Evolutionary conservation across 1,140 invertebrate species (phyloP).

Genomic region (Dolichoris vasculosae): DNA sequence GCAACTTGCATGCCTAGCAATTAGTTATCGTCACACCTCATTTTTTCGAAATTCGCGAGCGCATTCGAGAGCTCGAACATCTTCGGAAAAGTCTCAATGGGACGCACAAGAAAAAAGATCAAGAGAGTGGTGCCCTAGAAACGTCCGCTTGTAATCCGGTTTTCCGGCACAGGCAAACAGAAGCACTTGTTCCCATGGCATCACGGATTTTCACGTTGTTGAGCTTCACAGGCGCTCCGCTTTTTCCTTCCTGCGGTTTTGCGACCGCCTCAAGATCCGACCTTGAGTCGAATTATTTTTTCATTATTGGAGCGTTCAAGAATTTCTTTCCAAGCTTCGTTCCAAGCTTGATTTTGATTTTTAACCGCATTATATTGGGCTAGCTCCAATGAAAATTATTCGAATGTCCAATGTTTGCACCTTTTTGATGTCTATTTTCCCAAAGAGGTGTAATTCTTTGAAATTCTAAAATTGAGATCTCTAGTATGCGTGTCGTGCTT

Average conservation of each 20-base stretch:
- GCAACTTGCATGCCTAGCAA: no score
- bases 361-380: background rate
- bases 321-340: background rate
- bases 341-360: background rate
- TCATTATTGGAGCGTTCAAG: background rate
- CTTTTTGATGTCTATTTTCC: no score
- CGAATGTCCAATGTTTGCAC: no score
- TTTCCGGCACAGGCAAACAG: background rate
- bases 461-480: no score
- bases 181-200: conserved; percentile 20
- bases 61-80: background rate
- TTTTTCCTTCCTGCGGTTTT: conserved; percentile 17
- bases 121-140: no score
- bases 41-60: no score
- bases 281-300: background rate
- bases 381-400: background rate
- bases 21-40: no score
- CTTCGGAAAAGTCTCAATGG: background rate
- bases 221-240: background rate
- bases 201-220: conserved; percentile 33
- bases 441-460: no score
- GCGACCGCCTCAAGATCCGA: background rate
- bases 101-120: background rate
- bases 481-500: no score
- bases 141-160: conserved; percentile 27